A percentile compares a stretch with the other conserved stretches of the same genome.
phyloP scores from a whole-genome alignment of 2,113 vertebrate species.

The Procavia capensis region DNA sequence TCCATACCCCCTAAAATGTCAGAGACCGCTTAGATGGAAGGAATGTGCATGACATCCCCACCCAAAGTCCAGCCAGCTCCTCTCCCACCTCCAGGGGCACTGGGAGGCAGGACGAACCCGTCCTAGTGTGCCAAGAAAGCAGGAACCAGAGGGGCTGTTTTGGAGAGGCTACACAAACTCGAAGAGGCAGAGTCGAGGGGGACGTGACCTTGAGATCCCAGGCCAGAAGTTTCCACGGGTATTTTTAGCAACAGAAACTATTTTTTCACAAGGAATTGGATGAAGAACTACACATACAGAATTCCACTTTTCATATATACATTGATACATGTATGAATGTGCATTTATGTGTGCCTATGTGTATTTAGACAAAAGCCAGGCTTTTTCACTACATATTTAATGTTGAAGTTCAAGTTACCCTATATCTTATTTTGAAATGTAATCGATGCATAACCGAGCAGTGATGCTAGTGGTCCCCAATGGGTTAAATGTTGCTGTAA shows the following conservation, averaged over 20 bases:
- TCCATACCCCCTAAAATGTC: background rate
- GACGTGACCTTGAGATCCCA: slow-evolving; percentile 46
- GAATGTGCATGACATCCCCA: background rate
- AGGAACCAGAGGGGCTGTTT: slow-evolving; percentile 5
- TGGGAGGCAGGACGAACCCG: background rate
- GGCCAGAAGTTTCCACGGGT: slow-evolving; percentile 55
- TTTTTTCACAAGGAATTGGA: background rate
- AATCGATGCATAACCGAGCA: background rate
- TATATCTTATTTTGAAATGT: background rate
- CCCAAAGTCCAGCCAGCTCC: background rate
- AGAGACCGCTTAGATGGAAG: background rate
- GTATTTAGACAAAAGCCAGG: background rate
- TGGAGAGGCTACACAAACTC: slow-evolving; percentile 3
- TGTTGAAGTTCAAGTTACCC: background rate
- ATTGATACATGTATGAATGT: background rate
- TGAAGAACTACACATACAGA: background rate
- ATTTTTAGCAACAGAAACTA: slow-evolving; percentile 51
- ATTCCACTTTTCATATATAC: background rate
- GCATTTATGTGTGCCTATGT: rapidly evolving
- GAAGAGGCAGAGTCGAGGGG: background rate
- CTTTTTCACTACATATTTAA: background rate
- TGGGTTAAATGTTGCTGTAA: background rate
- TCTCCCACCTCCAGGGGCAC: background rate
- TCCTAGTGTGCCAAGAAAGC: background rate
- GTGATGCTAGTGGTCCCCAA: background rate